Percentiles rank a stretch among this genome's conserved stretches.
phyloP scores from a whole-genome alignment of 2,113 vertebrate species.

The Columba livia region DNA sequence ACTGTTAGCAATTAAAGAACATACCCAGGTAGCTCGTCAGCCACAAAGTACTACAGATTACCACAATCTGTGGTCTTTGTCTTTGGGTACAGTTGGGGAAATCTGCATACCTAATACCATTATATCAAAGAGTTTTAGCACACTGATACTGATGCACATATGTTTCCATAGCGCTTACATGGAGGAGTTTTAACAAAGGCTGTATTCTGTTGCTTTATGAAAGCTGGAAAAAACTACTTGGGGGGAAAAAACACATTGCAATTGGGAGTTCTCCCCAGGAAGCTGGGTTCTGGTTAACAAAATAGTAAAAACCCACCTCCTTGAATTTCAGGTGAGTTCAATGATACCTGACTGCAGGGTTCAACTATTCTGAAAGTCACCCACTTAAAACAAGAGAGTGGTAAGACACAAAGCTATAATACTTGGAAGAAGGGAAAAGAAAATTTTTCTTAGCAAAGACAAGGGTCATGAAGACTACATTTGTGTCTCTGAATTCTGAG shows the following conservation, averaged over 20 bases:
- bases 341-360: not conserved
- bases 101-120: not conserved
- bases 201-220: not conserved
- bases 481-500: not conserved
- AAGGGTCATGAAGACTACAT: not conserved
- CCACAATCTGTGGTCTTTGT: not conserved
- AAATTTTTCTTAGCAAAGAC: not conserved
- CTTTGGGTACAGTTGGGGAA: not conserved
- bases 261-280: not conserved
- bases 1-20: not conserved
- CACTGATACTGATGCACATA: not conserved
- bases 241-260: not conserved
- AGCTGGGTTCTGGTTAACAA: not conserved
- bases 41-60: not conserved
- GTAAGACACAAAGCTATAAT: not conserved
- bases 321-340: not conserved
- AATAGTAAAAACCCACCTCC: not conserved
- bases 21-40: not conserved
- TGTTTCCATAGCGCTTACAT: not conserved
- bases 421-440: not conserved
- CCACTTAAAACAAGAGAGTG: not conserved
- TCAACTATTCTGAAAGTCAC: not conserved
- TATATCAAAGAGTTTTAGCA: not conserved
- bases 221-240: not conserved
- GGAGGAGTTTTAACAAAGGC: not conserved